Conservation (phyloP, 2,888 invertebrate genomes). For the Trileptium ribeirensis region DNA sequence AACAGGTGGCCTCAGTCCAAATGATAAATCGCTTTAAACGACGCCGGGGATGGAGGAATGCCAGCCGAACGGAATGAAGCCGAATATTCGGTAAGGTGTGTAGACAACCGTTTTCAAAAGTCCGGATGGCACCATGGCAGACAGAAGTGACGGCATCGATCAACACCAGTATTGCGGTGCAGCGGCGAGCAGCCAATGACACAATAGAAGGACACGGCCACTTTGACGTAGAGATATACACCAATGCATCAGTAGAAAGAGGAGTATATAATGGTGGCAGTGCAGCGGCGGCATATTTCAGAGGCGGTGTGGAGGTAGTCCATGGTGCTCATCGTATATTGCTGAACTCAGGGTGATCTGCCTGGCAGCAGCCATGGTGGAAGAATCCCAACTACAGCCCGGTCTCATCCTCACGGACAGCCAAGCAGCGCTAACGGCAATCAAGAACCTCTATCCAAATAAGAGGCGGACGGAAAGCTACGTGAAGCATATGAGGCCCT, state of each 20-base stretch:
- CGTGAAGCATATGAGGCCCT: neutral
- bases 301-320: neutral
- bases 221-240: too few species aligned
- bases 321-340: neutral
- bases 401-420: neutral
- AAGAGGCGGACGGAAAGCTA: neutral
- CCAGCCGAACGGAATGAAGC: neutral
- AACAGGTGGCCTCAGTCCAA: neutral
- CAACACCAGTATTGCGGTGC: too few species aligned
- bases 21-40: neutral
- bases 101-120: too few species aligned
- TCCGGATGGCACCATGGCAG: too few species aligned
- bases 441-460: neutral
- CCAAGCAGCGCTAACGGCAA: neutral
- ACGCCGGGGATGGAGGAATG: neutral
- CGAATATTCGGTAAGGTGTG: neutral
- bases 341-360: neutral
- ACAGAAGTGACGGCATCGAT: too few species aligned
- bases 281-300: neutral
- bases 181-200: too few species aligned
- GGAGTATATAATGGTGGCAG: neutral
- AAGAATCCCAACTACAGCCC: neutral
- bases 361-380: neutral
- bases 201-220: too few species aligned
- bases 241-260: neutral